Percentiles rank a stretch among this genome's conserved stretches.
Conservation (phyloP, 2,888 invertebrate species). For the Mesorhabditis sp. region DNA sequence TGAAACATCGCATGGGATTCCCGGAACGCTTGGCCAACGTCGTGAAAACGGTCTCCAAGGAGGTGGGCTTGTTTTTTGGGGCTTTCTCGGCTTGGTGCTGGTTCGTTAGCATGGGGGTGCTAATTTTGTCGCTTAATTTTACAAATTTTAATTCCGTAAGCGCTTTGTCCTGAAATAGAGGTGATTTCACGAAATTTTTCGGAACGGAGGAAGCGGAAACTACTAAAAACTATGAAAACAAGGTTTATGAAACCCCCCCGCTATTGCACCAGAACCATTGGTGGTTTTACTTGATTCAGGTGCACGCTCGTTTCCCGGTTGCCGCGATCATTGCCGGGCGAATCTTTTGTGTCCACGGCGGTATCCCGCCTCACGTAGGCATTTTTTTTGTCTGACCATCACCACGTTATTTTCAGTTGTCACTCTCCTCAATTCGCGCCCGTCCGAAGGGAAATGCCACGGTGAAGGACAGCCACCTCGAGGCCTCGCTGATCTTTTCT, state of each 20-base stretch:
- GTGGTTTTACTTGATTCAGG: background rate
- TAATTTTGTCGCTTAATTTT: too few species aligned
- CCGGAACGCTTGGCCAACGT: conserved; percentile 3
- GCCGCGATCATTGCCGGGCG: conserved; percentile 2
- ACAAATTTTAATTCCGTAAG: too few species aligned
- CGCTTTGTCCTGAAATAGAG: too few species aligned
- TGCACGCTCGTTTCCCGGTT: background rate
- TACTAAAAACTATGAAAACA: too few species aligned
- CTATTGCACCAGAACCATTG: too few species aligned
- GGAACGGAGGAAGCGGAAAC: too few species aligned
- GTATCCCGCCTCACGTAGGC: background rate
- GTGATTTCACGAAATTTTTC: too few species aligned
- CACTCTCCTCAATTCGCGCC: background rate
- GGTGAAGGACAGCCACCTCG: background rate
- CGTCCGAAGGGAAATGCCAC: background rate
- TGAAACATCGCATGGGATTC: background rate
- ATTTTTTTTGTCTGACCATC: background rate
- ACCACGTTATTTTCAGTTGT: background rate
- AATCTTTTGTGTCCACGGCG: conserved; percentile 6
- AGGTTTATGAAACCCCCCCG: too few species aligned
- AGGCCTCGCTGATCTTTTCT: background rate
- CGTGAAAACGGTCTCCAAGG: background rate
- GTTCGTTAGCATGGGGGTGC: too few species aligned
- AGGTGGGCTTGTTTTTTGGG: background rate
- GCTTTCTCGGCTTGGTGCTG: too few species aligned